Conservation (phyloP, 2,888 invertebrate species). For the Parelbella ahira region DNA sequence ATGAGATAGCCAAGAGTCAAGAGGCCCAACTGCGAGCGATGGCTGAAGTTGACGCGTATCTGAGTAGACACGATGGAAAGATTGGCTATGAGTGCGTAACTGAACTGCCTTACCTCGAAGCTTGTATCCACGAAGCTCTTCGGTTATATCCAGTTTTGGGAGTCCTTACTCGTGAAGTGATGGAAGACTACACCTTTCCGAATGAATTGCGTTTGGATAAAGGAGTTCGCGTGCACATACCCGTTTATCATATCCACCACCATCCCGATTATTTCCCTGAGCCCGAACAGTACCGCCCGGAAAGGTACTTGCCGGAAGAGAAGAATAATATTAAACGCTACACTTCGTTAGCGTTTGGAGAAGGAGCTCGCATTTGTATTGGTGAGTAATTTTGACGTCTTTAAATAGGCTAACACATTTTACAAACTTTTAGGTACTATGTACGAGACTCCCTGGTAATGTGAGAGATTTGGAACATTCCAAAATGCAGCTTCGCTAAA, state of each 20-base stretch:
- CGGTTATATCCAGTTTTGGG: conserved; percentile 46
- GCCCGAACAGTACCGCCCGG: conserved; percentile 45
- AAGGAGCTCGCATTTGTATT: conserved; percentile 49
- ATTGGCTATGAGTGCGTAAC: conserved; percentile 43
- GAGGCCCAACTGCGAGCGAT: conserved; percentile 36
- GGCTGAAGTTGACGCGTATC: conserved; percentile 43
- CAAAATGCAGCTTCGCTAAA: too few species aligned
- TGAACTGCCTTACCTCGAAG: conserved; percentile 46
- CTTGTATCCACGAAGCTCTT: conserved; percentile 47
- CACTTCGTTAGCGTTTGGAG: conserved; percentile 50
- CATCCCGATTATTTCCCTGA: conserved; percentile 44
- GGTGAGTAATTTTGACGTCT: conserved; percentile 37
- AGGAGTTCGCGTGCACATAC: conserved; percentile 44
- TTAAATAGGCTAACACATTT: background rate
- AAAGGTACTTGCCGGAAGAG: conserved; percentile 43
- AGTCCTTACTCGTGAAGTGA: conserved; percentile 39
- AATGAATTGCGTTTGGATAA: conserved; percentile 43
- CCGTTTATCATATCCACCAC: conserved; percentile 44
- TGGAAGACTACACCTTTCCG: conserved; percentile 47
- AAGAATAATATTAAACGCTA: conserved; percentile 39
- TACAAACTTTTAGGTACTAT: background rate
- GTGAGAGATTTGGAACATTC: too few species aligned
- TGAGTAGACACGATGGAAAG: conserved; percentile 33
- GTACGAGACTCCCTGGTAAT: too few species aligned
- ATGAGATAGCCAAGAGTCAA: conserved; percentile 45